phyloP scores from a whole-genome alignment of 30 jellyfish, hydroid and myxozoan species.

The Hydractinia echinata region DNA sequence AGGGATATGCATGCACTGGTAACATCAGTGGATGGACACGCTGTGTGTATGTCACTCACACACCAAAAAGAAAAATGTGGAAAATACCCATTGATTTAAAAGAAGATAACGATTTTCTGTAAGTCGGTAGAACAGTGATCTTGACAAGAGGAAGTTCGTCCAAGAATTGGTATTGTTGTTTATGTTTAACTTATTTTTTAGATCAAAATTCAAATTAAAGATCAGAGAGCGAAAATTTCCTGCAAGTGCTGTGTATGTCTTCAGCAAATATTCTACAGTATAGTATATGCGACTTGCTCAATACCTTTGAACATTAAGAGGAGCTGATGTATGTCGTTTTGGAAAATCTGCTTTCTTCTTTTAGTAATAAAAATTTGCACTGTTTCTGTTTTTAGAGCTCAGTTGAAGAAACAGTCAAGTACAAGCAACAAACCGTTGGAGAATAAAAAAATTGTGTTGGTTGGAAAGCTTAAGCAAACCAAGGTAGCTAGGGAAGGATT shows the following conservation, averaged over 20 bases:
- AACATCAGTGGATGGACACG: conserved; percentile 92
- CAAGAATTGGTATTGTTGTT: neutral
- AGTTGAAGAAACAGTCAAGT: neutral
- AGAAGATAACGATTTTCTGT: conserved; percentile 65
- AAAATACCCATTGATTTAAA: conserved; percentile 34
- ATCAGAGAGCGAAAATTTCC: conserved; percentile 60
- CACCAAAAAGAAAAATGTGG: conserved; percentile 66
- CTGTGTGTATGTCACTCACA: conserved; percentile 66
- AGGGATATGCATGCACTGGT: conserved; percentile 84
- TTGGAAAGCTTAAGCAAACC: conserved; percentile 38
- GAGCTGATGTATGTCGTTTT: no score
- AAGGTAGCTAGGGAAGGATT: conserved; percentile 30
- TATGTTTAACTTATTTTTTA: conserved; percentile 16
- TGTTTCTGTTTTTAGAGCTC: neutral
- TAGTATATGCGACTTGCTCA: no score
- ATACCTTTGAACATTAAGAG: no score
- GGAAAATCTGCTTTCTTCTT: no score
- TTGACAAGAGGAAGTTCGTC: neutral
- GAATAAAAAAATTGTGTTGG: conserved; percentile 38
- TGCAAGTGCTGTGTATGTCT: neutral
- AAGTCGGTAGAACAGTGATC: neutral
- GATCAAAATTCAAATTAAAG: conserved; percentile 40
- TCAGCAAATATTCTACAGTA: neutral
- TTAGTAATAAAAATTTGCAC: no score
- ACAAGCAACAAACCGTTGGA: conserved; percentile 61